Conservation (phyloP, 2,888 invertebrate species). For the Rhorus exstirpatorius region DNA sequence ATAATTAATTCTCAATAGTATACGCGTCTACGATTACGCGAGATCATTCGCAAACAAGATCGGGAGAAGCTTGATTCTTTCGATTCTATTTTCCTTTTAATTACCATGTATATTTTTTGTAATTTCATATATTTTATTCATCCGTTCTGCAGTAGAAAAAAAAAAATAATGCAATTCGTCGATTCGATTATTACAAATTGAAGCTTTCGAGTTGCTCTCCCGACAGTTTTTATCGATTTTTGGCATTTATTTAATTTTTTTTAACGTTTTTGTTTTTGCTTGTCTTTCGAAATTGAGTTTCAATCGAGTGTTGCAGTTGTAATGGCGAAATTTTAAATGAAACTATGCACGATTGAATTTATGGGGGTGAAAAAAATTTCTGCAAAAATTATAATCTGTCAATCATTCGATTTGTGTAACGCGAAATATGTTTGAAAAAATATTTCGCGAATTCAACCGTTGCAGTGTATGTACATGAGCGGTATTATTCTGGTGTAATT, state of each 20-base stretch:
- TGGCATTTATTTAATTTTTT: slow-evolving; percentile 35
- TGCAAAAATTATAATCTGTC: slow-evolving; percentile 40
- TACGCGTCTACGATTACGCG: slow-evolving; percentile 59
- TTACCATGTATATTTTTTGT: slow-evolving; percentile 37
- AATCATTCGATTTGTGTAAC: slow-evolving; percentile 39
- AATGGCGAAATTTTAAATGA: slow-evolving; percentile 43
- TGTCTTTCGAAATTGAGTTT: slow-evolving; percentile 51
- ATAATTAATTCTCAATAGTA: slow-evolving; percentile 61
- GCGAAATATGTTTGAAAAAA: slow-evolving; percentile 22
- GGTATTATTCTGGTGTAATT: too few species aligned
- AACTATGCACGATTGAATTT: slow-evolving; percentile 4
- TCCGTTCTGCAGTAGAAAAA: slow-evolving; percentile 48
- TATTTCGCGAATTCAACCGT: slow-evolving; percentile 17
- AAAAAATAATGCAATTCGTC: slow-evolving; percentile 53
- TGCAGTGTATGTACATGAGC: neutral
- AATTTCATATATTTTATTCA: slow-evolving; percentile 31
- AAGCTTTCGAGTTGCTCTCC: slow-evolving; percentile 48
- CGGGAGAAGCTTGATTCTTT: slow-evolving; percentile 53
- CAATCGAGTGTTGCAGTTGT: slow-evolving; percentile 57
- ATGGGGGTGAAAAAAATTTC: slow-evolving; percentile 1
- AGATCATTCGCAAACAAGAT: slow-evolving; percentile 66
- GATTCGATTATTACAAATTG: slow-evolving; percentile 50
- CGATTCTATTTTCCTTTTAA: slow-evolving; percentile 27
- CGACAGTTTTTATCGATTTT: slow-evolving; percentile 43
- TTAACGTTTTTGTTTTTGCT: slow-evolving; percentile 29